Base-by-base conservation (phyloP, 2,888 invertebrate species). In the Pollenia amentaria region DNA sequence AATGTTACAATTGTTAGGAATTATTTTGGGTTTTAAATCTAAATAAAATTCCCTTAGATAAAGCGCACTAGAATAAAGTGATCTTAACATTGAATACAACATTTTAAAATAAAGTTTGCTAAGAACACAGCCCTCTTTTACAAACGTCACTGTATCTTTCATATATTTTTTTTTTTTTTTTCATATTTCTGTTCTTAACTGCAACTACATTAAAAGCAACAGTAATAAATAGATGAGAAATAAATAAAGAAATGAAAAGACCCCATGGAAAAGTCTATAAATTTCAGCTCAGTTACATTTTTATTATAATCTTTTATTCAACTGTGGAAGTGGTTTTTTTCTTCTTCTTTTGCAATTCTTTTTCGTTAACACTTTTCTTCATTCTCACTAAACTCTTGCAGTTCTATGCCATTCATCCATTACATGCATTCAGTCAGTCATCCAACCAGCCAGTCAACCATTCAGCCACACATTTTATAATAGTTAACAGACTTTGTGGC, bases 231-330 rank as follows among this genome's bases (percentile, higher is more conserved):
- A 21, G 38, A 65, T 29, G 11, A 18, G 42, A 78, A 60, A 51
- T 53, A 11, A 11, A 29, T 29, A 29, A 46, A 48, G 57, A 57
- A 62, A 53, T n/a, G 51, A 73, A 73, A 51, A 53, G 29, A 29
- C 29, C 29, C 29, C 46, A 14, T 29, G 10, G 2, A 65, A 57
- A 65, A 46, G 55, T 86, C 67, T 81, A 87, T 77, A 84, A 84
- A 87, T 77, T 81, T 87, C 67, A 77, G 67, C 80, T 84, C 84
- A 62, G 80, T 81, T 81, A 81, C 87, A 81, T 81, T 84, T 87
- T 62, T 69, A 81, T 84, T 87, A 69, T 80, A 80, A 67, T 65
- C 18, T 60, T 77, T 77, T 77, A 72, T 82, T 87, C 67, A 77
- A 80, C 38, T 77, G 76, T 78, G 48, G 72, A 73, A 78, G 57